A percentile compares a stretch with the other conserved stretches of the same genome.
Conservation (phyloP, 2,888 invertebrate species). For the Eupithecia tripunctaria region DNA sequence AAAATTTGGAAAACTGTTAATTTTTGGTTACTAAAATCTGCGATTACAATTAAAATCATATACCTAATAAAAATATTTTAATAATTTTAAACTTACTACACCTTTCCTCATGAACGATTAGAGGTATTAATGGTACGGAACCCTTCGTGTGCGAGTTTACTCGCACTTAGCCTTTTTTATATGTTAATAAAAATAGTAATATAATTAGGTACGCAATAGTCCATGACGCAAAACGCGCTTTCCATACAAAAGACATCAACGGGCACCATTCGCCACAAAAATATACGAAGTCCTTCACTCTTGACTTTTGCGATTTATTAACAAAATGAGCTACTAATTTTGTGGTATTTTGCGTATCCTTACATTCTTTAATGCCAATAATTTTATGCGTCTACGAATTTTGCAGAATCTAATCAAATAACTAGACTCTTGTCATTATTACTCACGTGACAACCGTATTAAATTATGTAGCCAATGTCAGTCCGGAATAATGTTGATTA, state of each 20-base stretch:
- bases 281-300: not conserved
- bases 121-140: too few relatives aligned
- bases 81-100: too few relatives aligned
- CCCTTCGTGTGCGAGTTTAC: too few relatives aligned
- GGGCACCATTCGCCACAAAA: not conserved
- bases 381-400: not conserved
- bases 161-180: too few relatives aligned
- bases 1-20: too few relatives aligned
- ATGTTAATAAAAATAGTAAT: too few relatives aligned
- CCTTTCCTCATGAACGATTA: too few relatives aligned
- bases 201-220: too few relatives aligned
- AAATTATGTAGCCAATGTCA: not conserved
- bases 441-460: not conserved
- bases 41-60: too few relatives aligned
- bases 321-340: not conserved
- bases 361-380: not conserved
- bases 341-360: not conserved
- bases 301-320: not conserved
- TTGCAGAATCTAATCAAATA: not conserved
- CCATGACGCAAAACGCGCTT: not conserved
- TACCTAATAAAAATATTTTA: too few relatives aligned
- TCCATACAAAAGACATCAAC: slow-evolving; percentile 13
- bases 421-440: not conserved
- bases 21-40: too few relatives aligned
- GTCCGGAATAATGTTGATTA: not conserved